A percentile compares a stretch with the other conserved stretches of the same genome.
phyloP scores from a whole-genome alignment of 2,113 vertebrate genomes.

The Pseudolaguvia tuberculata region DNA sequence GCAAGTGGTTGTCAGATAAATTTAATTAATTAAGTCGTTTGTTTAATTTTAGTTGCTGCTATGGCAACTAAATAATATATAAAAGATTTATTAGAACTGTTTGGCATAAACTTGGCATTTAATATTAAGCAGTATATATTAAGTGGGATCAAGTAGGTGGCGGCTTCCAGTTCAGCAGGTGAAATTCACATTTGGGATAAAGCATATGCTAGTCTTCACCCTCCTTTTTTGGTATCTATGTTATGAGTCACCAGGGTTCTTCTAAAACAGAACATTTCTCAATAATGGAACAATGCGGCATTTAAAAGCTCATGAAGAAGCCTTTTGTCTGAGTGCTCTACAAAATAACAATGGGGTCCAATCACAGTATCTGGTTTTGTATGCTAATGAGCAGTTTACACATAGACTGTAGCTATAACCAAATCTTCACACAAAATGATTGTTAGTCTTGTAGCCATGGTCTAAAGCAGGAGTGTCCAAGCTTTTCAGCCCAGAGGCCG shows the following conservation, averaged over 20 bases:
- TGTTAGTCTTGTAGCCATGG: neutral
- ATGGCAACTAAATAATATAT: too few relatives aligned
- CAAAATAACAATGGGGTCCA: neutral
- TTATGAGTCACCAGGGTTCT: neutral
- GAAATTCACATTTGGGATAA: neutral
- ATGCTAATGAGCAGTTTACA: neutral
- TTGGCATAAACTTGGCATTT: too few relatives aligned
- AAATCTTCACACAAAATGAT: neutral
- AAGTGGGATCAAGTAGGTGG: too few relatives aligned
- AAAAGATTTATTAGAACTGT: too few relatives aligned
- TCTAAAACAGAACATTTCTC: neutral
- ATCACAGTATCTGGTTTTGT: neutral
- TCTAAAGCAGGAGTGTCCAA: too few relatives aligned
- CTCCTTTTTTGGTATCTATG: neutral
- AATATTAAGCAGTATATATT: too few relatives aligned
- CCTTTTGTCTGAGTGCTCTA: neutral
- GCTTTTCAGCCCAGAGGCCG: too few relatives aligned
- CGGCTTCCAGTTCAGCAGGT: neutral
- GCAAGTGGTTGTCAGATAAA: slow-evolving; percentile 60
- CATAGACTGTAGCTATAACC: neutral
- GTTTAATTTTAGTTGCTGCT: too few relatives aligned
- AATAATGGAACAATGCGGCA: neutral
- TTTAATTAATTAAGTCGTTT: too few relatives aligned
- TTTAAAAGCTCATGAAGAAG: neutral
- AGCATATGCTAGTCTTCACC: neutral